These are phyloP conservation scores for Tethea ocularis DNA, from an alignment of 2,888 invertebrate species.

Conservation along the genomic window DNA sequence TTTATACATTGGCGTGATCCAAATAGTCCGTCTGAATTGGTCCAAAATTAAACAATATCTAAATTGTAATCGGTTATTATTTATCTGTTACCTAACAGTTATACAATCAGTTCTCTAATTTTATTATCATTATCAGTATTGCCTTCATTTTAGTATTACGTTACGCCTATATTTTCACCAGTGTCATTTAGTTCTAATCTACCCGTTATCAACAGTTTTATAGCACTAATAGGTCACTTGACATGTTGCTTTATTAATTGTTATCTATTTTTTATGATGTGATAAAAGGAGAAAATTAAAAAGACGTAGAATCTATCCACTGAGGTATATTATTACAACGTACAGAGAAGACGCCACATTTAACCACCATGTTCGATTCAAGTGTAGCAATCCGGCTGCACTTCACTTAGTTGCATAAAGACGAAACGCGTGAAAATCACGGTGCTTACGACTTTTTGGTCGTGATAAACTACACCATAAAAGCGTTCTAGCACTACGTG, in stretches of 20 bases:
- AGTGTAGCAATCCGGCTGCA: too few species aligned
- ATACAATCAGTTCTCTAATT: neutral
- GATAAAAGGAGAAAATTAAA: neutral
- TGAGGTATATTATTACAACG: too few species aligned
- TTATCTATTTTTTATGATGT: slow-evolving; percentile 2
- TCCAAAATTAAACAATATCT: neutral
- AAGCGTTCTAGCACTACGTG: too few species aligned
- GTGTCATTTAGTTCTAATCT: neutral
- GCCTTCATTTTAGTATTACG: neutral
- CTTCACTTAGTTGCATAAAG: too few species aligned
- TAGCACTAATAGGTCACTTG: neutral
- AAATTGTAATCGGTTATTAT: too few species aligned
- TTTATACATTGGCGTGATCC: too few species aligned
- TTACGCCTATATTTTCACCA: neutral
- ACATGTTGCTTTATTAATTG: neutral
- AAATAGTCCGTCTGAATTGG: neutral
- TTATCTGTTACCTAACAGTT: neutral
- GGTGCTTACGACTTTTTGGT: too few species aligned
- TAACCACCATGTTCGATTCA: too few species aligned
- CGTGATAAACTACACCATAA: too few species aligned
- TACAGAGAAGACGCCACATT: too few species aligned
- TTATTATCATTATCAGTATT: neutral
- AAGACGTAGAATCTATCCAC: neutral
- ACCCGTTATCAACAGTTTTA: neutral
- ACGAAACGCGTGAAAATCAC: too few species aligned